phyloP scores from a whole-genome alignment of 2,888 invertebrate genomes.

The Chirona hameri region DNA sequence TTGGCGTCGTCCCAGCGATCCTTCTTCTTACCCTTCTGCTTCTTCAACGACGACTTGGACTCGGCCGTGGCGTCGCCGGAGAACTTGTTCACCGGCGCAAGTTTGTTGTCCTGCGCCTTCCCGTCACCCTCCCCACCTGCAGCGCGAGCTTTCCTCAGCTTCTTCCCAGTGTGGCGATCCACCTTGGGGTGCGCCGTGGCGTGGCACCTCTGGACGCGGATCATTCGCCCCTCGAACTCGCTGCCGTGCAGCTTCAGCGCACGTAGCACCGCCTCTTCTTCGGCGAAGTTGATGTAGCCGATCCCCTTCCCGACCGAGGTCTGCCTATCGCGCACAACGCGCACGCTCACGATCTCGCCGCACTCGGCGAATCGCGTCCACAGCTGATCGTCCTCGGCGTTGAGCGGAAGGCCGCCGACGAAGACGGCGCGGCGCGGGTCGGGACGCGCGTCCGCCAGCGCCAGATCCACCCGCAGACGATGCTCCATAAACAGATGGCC shows the following conservation, averaged over 20 bases:
- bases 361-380: constrained; percentile 27
- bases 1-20: not conserved
- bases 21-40: not conserved
- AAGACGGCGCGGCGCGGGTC: constrained; percentile 33
- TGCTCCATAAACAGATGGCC: not conserved
- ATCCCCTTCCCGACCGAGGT: constrained; percentile 33
- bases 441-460: not conserved
- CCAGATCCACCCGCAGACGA: constrained; percentile 28
- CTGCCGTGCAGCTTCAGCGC: constrained; percentile 32
- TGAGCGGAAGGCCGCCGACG: constrained; percentile 33
- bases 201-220: constrained; percentile 30
- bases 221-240: not conserved
- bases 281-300: constrained; percentile 33
- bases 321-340: constrained; percentile 30
- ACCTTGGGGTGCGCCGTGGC: not conserved
- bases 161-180: not conserved
- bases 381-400: constrained; percentile 31
- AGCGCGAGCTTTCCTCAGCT: not conserved
- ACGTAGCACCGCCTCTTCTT: constrained; percentile 2
- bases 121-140: not conserved
- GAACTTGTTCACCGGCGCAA: not conserved
- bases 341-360: constrained; percentile 30
- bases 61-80: not conserved
- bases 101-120: not conserved
- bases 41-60: constrained; percentile 12